Base-by-base conservation (phyloP, 2,113 vertebrate genomes). In the Heterochromis multidens region DNA sequence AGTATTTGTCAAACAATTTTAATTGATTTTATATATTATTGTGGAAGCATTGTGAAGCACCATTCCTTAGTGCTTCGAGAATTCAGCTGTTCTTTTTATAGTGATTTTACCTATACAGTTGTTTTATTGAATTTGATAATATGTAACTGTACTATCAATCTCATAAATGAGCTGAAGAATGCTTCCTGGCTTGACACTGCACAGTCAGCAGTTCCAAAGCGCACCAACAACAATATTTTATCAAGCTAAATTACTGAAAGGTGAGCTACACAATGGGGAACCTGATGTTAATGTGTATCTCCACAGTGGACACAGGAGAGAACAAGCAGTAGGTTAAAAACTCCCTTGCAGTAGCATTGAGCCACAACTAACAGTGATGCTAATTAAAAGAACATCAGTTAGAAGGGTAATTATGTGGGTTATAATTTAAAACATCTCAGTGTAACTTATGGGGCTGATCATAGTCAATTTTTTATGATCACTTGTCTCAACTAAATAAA, bases 121-220 rank as follows among this genome's bases (percentile, higher is more conserved):
- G 52, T 65, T 84, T 54, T 37, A 49, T 46, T 35, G 56, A 54
- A 31, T 82, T 59, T 25, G 21, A 84, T 87, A 17, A 83, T 77
- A 83, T 84, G 23, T 54, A 63, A 81, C 61, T 52, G 79, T 25
- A 25, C 86, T 77, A 94, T 93, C 76, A 84, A 74, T 91, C 90
- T 77, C 21, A 21, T 31, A 46, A 37, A 13, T 52, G 27, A 77
- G 14, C 62, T 61, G 7, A 80, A 77, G 25, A 80, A 63, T 52
- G 67, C 85, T 81, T 27, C 31, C 6, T n/a, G 60, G 65, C 63
- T 33, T 85, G 58, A 80, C 59, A 27, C 52, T 78, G 89, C 91
- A 65, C 33, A 79, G 59, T 93, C 91, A 91, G 90, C 90, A 86
- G 25, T 72, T 63, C 49, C 87, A 84, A 87, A 90, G 81, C 77